Evolutionary conservation across 2,113 vertebrate species (phyloP), one percentile per base, ranked within the genome.

Genomic region (Haplotaxodon microlepis): DNA sequence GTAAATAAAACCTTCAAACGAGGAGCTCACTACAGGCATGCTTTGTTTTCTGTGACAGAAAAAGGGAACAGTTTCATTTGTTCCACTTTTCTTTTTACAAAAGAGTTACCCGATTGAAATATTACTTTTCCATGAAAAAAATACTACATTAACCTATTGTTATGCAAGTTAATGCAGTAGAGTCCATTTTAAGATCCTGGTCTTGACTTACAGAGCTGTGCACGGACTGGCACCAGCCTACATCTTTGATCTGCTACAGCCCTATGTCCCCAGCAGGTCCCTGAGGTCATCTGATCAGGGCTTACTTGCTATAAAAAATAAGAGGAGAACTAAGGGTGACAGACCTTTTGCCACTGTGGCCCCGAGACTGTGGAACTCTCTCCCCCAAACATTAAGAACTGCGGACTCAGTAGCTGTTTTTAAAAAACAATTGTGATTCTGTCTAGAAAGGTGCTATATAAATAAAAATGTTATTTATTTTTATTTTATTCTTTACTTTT

Each of bases 101-200:
- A 78, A 31, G 16, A 76, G 27, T 29, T 50, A 19, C 5, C 21
- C 0, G 5, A 45, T 1, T 16, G 66, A 45, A 9, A 42, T 45
- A 27, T 73, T 10, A 45, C 21, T 73, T 73, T 73, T 71, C n/a
- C 66, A 0, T 71, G 8, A 16, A 0, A 66, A 38, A 16, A 38
- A 13, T 40, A 40, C n/a, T 3, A 14, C 36, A 1, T 69, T 69
- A 69, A 21, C n/a, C 63, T 3, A 69, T 40, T 69, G n/a, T 69
- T 69, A 69, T 69, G 12, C 0, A 31, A 24, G 21, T 10, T 12
- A 76, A 50, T 47, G 40, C 9, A 78, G 71, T 11, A 50, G 16
- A 61, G 29, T 19, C 29, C 16, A 19, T 34, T 61, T 61, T 61
- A 61, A 34, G 29, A 1, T 61, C 29, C 16, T 61, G 57, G 57